A percentile compares a stretch with the other conserved stretches of the same genome.
These are phyloP conservation scores for Troilus luridus DNA, from an alignment of 2,888 invertebrate species.

Conservation along the genomic window DNA sequence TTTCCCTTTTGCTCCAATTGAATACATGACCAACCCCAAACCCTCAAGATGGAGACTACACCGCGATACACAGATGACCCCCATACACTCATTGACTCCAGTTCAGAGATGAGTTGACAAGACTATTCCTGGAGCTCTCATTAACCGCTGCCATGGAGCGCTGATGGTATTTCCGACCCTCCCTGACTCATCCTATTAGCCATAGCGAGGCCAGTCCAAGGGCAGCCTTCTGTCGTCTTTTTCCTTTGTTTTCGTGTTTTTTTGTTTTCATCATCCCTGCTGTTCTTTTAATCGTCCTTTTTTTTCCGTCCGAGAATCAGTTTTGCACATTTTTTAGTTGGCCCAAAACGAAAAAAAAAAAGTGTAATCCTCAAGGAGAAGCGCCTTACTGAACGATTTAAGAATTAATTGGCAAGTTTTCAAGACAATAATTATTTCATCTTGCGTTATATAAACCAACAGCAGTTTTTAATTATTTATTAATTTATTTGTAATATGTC, in stretches of 20 bases:
- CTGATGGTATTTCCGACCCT: slow-evolving; percentile 33
- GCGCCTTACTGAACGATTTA: neutral
- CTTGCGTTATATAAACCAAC: no score
- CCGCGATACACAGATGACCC: neutral
- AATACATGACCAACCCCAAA: no score
- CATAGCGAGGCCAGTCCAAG: slow-evolving; percentile 37
- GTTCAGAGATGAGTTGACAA: neutral
- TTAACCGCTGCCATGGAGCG: neutral
- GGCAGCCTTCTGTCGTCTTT: neutral
- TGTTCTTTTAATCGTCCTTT: slow-evolving; percentile 40
- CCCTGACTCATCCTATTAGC: slow-evolving; percentile 51
- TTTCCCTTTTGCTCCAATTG: no score
- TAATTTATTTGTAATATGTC: no score
- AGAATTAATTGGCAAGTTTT: neutral
- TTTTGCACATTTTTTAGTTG: slow-evolving; percentile 30
- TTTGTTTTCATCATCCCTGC: slow-evolving; percentile 36
- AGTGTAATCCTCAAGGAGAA: neutral
- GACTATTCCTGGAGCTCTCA: slow-evolving; percentile 20
- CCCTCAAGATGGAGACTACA: neutral
- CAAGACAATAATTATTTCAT: no score
- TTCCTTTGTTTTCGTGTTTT: slow-evolving; percentile 45
- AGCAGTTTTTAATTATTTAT: no score
- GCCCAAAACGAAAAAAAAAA: neutral
- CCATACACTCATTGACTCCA: neutral
- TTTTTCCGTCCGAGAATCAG: slow-evolving; percentile 7